phyloP scores from a whole-genome alignment of 2,888 invertebrate species.

The Eurois occulta region DNA sequence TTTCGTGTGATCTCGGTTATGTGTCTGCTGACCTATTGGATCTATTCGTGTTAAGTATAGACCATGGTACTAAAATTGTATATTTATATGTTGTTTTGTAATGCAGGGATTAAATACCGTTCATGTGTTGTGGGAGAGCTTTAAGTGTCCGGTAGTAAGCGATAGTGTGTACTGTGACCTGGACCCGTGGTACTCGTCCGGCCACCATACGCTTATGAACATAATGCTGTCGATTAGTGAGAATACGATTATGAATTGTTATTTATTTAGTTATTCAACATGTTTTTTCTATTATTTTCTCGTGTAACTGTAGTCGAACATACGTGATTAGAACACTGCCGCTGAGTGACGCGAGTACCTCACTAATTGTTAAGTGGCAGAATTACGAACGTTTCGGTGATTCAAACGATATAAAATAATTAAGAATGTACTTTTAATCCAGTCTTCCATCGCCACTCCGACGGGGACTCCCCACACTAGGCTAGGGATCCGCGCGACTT shows the following conservation, averaged over 20 bases:
- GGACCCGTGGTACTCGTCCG: constrained; percentile 18
- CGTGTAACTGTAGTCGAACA: constrained; percentile 51
- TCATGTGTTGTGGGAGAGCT: constrained; percentile 75
- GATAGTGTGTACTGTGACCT: constrained; percentile 32
- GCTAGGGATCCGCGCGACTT: constrained; percentile 77
- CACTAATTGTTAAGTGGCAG: constrained; percentile 76
- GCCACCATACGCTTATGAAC: constrained; percentile 69
- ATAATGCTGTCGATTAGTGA: constrained; percentile 67
- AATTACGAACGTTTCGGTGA: constrained; percentile 59
- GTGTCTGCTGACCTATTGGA: constrained; percentile 53
- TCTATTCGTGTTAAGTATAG: constrained; percentile 65
- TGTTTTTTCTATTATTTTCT: constrained; percentile 64
- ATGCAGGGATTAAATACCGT: constrained; percentile 73
- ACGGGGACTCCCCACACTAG: constrained; percentile 62
- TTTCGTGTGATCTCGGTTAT: constrained; percentile 68
- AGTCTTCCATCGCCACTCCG: constrained; percentile 81
- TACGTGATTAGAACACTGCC: constrained; percentile 71
- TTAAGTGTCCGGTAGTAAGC: constrained; percentile 67
- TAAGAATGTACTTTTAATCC: constrained; percentile 73
- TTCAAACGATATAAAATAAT: constrained; percentile 63
- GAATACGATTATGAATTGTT: constrained; percentile 68
- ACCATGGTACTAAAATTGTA: constrained; percentile 69
- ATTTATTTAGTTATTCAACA: constrained; percentile 73
- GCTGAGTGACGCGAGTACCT: constrained; percentile 74
- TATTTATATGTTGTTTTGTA: constrained; percentile 70